phyloP scores from a whole-genome alignment of 2,797 vertebrate genomes.

The Trematomus bernacchii region DNA sequence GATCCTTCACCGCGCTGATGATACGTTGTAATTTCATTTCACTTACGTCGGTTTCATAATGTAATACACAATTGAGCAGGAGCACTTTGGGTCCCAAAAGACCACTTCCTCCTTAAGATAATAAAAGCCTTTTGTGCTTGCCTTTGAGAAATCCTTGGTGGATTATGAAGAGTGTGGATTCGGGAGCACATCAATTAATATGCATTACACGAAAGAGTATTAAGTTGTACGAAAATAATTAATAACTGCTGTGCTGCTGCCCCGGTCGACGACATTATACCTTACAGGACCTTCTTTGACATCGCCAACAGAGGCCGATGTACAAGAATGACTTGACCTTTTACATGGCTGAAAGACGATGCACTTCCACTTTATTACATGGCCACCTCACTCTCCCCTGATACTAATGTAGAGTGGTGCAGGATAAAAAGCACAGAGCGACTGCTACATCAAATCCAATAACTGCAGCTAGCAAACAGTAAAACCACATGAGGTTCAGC shows the following conservation, averaged over 20 bases:
- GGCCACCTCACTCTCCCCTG: conserved; percentile 42
- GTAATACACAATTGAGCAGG: conserved; percentile 76
- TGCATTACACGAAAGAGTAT: conserved; percentile 82
- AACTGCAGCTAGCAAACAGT: conserved; percentile 29
- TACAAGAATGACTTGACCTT: conserved; percentile 65
- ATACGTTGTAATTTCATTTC: conserved; percentile 84
- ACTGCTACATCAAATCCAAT: conserved; percentile 44
- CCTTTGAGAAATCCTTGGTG: conserved; percentile 85
- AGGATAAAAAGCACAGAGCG: conserved; percentile 51
- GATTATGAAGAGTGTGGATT: conserved; percentile 74
- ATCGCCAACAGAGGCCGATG: conserved; percentile 12
- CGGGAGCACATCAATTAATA: conserved; percentile 82
- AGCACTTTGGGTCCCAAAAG: conserved; percentile 76
- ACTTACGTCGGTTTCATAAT: conserved; percentile 80
- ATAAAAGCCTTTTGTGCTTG: conserved; percentile 83
- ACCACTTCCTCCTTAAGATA: conserved; percentile 81
- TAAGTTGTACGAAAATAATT: conserved; percentile 82
- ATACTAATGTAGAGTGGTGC: conserved; percentile 45
- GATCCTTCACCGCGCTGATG: conserved; percentile 73
- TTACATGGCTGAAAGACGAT: conserved; percentile 51
- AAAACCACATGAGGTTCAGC: conserved; percentile 46
- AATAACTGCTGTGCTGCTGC: conserved; percentile 69
- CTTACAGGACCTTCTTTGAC: conserved; percentile 48
- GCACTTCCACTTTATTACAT: conserved; percentile 58
- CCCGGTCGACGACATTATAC: conserved; percentile 41